Evolutionary conservation across 2,113 vertebrate genomes (phyloP), one percentile per base, ranked within the genome.

Genomic region (Myrmophylax atrothorax): DNA sequence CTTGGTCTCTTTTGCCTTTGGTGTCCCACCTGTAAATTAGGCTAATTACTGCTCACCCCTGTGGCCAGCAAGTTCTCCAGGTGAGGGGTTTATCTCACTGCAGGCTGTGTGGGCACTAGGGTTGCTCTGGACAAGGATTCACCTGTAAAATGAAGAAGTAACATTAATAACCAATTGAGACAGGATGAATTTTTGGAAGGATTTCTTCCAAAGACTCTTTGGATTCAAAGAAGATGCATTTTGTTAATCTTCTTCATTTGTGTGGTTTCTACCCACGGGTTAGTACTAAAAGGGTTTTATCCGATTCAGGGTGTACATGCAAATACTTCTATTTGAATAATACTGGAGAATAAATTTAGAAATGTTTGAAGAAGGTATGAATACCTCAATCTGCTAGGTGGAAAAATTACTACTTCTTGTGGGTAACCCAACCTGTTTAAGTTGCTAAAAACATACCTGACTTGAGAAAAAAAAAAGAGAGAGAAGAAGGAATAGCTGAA

Each of bases 391-490:
- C 97, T 97, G 94, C 98, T 97, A 97, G 97, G 96, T 98, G 98
- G 98, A 98, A 98, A 98, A 98, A 98, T 96, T 79, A 97, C 96
- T 98, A 91, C 96, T 98, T 96, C 97, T 97, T 98, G 97, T 97
- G 98, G 98, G 96, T 95, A 97, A 97, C 98, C 98, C 97, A 98
- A 97, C 97, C 97, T 98, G 98, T 98, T 98, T 98, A 97, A 98
- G 97, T 98, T 98, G 96, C 98, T 98, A 98, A 98, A 98, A 98
- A 98, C 97, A 98, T 97, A 97, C 94, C 94, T 95, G 97, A 95
- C 92, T 94, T 95, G 58, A 97, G 97, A 97, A 97, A 77, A 80
- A 52, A 60, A 92, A 96, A 95, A 97, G 53, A 78, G 59, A 46
- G 42, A 80, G 68, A 29, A 95, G 84, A 72, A 89, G 90, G 95